Percentiles rank a stretch among this genome's conserved stretches.
phyloP scores from a whole-genome alignment of 1,140 invertebrate species.

The Pogonomyrmex californicus region DNA sequence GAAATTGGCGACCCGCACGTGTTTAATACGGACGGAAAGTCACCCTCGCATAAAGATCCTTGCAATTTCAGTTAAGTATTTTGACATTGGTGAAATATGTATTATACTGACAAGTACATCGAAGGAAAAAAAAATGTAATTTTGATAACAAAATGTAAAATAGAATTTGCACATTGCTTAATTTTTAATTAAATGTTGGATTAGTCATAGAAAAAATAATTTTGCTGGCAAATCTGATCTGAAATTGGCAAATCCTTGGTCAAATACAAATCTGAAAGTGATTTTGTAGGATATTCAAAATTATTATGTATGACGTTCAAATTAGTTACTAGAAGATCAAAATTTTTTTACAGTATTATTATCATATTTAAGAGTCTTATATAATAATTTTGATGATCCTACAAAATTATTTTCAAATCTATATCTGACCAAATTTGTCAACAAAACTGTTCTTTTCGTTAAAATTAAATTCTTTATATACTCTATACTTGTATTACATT shows the following conservation, averaged over 20 bases:
- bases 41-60: not conserved
- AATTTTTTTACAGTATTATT: no score
- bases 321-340: no score
- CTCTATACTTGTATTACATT: not conserved
- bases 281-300: no score
- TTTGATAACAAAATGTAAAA: not conserved
- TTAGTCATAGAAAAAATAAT: no score
- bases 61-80: constrained; percentile 15
- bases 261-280: no score
- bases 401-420: no score
- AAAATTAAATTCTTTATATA: constrained; percentile 4
- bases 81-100: not conserved
- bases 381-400: no score
- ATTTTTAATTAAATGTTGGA: not conserved
- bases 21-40: not conserved
- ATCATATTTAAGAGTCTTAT: no score
- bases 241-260: no score
- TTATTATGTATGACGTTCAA: no score
- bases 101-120: not conserved
- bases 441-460: not conserved
- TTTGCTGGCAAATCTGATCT: no score
- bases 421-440: no score
- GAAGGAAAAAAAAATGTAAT: not conserved
- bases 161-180: not conserved
- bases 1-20: not conserved